phyloP scores from a whole-genome alignment of 1,140 invertebrate species.

The Sogatella furcifera region DNA sequence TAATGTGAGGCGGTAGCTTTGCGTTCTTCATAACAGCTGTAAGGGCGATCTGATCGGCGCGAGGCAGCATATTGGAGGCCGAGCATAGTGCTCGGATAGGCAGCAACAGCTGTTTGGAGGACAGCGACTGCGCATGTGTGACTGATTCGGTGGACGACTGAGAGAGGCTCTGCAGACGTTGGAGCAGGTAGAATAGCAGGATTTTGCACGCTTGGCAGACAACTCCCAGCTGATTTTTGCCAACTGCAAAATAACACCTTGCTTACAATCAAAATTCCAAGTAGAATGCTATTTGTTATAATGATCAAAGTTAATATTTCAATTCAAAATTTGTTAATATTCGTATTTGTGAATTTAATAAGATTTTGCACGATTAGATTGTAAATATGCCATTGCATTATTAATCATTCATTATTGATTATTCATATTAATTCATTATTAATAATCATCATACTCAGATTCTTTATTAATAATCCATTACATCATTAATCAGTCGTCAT shows the following conservation, averaged over 20 bases:
- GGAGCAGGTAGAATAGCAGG: constrained; percentile 42
- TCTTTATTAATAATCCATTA: too few relatives aligned
- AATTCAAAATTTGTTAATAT: background rate
- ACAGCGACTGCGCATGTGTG: background rate
- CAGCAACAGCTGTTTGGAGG: constrained; percentile 41
- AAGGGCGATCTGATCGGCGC: constrained; percentile 46
- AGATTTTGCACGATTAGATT: too few relatives aligned
- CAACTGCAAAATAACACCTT: constrained; percentile 40
- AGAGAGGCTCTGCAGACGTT: constrained; percentile 35
- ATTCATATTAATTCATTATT: too few relatives aligned
- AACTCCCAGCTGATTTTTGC: constrained; percentile 45
- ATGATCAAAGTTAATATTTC: too few relatives aligned
- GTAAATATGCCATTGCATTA: too few relatives aligned
- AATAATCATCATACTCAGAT: too few relatives aligned
- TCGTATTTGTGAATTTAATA: too few relatives aligned
- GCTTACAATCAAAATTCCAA: too few relatives aligned
- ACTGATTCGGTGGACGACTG: background rate
- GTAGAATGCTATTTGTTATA: too few relatives aligned
- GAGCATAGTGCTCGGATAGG: constrained; percentile 47
- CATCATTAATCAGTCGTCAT: too few relatives aligned
- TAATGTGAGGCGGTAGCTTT: constrained; percentile 46
- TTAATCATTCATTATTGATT: too few relatives aligned
- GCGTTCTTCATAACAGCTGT: constrained; percentile 54
- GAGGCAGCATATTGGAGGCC: constrained; percentile 42
- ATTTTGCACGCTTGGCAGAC: constrained; percentile 45